Conservation (phyloP, 2,888 invertebrate species). For the Mongoloraphidia duomilia region DNA sequence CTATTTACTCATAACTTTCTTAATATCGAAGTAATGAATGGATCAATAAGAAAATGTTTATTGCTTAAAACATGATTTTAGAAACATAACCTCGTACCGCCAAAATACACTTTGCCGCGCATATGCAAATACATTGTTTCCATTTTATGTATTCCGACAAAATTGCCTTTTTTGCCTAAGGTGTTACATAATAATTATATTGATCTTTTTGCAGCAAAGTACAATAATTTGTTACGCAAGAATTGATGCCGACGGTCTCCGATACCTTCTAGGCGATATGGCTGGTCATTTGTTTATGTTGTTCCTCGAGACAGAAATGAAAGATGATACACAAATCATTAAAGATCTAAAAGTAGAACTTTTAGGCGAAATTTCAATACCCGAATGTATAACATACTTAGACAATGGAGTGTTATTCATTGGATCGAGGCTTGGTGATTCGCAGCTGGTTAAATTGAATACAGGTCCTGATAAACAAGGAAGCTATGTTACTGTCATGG, state of each 20-base stretch:
- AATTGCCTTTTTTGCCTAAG: too few relatives aligned
- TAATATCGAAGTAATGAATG: background rate
- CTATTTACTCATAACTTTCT: background rate
- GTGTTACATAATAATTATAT: background rate
- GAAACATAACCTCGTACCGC: too few relatives aligned
- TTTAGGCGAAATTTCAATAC: conserved; percentile 79
- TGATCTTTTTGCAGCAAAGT: conserved; percentile 49
- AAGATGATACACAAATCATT: conserved; percentile 62
- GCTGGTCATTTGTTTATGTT: conserved; percentile 93
- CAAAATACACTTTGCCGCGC: too few relatives aligned
- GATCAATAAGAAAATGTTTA: background rate
- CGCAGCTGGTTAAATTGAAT: conserved; percentile 82
- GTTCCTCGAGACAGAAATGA: conserved; percentile 72
- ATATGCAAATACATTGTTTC: too few relatives aligned
- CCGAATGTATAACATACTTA: conserved; percentile 93
- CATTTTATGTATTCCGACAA: too few relatives aligned
- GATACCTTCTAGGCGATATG: conserved; percentile 89
- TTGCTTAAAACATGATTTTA: background rate
- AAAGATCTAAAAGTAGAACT: conserved; percentile 89
- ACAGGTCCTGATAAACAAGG: conserved; percentile 70
- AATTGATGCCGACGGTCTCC: conserved; percentile 78
- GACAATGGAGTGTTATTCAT: conserved; percentile 97
- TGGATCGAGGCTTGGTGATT: conserved; percentile 93
- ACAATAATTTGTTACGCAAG: conserved; percentile 89
- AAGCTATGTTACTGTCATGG: conserved; percentile 87